Evolutionary conservation across 1,140 invertebrate species (phyloP), one percentile per base, ranked within the genome.

Genomic region (Linepithema humile): DNA sequence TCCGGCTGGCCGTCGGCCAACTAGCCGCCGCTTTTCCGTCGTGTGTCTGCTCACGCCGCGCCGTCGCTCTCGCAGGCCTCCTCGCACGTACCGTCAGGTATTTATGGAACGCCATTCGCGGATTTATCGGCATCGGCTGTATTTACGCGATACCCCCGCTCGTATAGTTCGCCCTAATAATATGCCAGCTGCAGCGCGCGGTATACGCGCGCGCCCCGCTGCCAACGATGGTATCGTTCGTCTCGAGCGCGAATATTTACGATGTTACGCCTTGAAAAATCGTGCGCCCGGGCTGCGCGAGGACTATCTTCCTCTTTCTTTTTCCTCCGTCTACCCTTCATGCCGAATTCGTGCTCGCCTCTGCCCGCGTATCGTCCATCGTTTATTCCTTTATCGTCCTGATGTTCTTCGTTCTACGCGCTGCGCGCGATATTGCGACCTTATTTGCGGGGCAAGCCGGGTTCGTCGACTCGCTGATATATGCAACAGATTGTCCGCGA

Each of bases 81-180:
- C 62, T 78, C 70, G 9, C 60, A 67, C 60, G 57, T 82, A 70
- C 85, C 60, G 55, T 29, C 65, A 70, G 82, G 87, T 91, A 92
- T 93, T 93, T 93, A 93, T 92, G 92, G 91, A 89, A 85, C 74
- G 82, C 53, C 83, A 78, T 89, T 92, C 84, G 85, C 65, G 62
- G 91, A 92, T 92, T 93, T 93, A 92, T 93, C 83, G 91, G 82
- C 87, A 90, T 88, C 89, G 85, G 53, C 45, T 65, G 85, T 90
- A 87, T 89, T 89, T 88, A 85, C 80, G 70, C 87, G 45, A 60
- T 84, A 64, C 73, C 32, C 72, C 29, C 53, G 45, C 69, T 83
- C 80, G 50, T 85, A 59, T 75, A 83, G 69, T 82, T 72, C 40
- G 53, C 45, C 80, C 80, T 73, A 75, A 80, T 80, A 80, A 80